Evolutionary conservation across 2,888 invertebrate genomes (phyloP).

Genomic region (Calliopum simillimum): DNA sequence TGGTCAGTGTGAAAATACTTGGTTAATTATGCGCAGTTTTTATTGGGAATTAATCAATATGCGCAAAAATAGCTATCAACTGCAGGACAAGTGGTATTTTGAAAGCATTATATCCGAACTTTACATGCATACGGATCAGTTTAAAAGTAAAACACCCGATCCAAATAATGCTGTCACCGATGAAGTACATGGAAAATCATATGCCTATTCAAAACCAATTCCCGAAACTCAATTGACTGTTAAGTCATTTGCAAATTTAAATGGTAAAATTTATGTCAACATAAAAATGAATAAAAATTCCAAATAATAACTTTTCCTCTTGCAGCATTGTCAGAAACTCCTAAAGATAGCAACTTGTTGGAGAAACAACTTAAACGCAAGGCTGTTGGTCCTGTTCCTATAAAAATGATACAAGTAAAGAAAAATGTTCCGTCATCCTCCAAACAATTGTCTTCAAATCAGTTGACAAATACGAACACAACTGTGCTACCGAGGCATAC

Average conservation of each 20-base stretch:
- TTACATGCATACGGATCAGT: conserved; percentile 39
- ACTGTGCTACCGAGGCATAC: neutral
- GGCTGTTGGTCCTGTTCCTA: no score
- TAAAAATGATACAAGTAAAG: no score
- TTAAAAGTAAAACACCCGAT: neutral
- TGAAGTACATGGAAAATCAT: conserved; percentile 10
- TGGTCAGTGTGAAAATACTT: conserved; percentile 59
- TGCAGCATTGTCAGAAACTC: no score
- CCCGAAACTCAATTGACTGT: neutral
- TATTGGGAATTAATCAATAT: conserved; percentile 55
- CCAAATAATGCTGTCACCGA: neutral
- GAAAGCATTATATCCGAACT: conserved; percentile 54
- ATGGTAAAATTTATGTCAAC: no score
- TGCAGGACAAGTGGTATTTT: conserved; percentile 63
- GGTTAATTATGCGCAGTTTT: conserved; percentile 58
- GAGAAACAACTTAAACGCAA: no score
- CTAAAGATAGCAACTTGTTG: no score
- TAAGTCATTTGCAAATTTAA: neutral
- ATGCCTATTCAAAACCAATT: conserved; percentile 3
- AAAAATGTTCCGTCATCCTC: neutral
- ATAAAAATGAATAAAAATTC: neutral
- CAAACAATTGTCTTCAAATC: conserved; percentile 14
- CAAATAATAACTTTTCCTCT: neutral
- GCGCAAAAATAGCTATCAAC: conserved; percentile 53
- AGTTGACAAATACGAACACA: conserved; percentile 25